A percentile compares a stretch with the other conserved stretches of the same genome.
Conservation (phyloP, 1,140 invertebrate species). For the Amphibalanus amphitrite region DNA sequence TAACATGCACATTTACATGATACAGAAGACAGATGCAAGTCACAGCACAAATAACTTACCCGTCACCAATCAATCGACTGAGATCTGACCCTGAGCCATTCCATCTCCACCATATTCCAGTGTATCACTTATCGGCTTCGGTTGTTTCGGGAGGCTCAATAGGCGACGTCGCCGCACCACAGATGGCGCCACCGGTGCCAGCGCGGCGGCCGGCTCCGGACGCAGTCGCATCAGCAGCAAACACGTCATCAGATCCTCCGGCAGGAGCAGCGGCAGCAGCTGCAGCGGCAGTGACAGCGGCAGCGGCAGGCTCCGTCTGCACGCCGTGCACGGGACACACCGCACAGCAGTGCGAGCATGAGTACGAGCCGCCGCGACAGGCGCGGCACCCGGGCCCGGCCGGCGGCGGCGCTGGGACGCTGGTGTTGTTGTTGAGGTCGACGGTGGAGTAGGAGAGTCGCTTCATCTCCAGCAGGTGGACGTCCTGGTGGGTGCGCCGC, state of each 20-base stretch:
- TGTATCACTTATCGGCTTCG: too few species aligned
- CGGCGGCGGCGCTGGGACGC: too few species aligned
- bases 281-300: too few species aligned
- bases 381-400: background rate
- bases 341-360: background rate
- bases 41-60: background rate
- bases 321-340: background rate
- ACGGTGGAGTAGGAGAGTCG: background rate
- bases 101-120: background rate
- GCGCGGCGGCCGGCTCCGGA: background rate
- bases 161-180: too few species aligned
- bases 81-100: background rate
- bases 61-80: background rate
- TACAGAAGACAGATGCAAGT: too few species aligned
- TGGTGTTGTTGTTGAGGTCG: background rate
- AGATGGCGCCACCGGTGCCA: background rate
- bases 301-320: background rate
- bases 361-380: background rate
- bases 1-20: background rate
- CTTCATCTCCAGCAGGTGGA: background rate
- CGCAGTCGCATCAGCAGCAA: background rate
- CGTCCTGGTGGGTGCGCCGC: background rate
- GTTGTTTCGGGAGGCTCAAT: background rate
- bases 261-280: too few species aligned
- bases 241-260: background rate